Percentiles rank a stretch among this genome's conserved stretches.
Conservation (phyloP, 2,797 vertebrate species). For the Podarcis lilfordi region DNA sequence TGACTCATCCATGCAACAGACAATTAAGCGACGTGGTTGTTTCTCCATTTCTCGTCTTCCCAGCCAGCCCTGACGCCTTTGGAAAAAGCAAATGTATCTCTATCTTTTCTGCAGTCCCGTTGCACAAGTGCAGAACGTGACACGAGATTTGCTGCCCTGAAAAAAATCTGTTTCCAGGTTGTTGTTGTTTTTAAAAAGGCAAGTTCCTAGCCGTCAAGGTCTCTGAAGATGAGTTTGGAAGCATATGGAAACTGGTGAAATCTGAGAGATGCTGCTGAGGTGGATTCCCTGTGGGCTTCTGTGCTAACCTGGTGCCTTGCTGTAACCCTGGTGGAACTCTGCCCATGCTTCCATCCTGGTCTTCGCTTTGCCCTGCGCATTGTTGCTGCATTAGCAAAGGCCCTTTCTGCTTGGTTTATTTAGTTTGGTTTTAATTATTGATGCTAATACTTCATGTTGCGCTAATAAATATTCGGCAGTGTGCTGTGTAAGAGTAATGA, state of each 20-base stretch:
- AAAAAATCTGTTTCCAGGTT: not conserved
- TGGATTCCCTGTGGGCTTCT: not conserved
- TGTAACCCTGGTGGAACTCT: not conserved
- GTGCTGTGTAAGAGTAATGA: slow-evolving; percentile 73
- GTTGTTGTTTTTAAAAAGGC: not conserved
- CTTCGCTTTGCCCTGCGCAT: slow-evolving; percentile 10
- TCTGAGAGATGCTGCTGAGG: not conserved
- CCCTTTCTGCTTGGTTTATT: slow-evolving; percentile 38
- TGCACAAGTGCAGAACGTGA: not conserved
- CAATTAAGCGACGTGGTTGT: not conserved
- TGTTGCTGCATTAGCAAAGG: slow-evolving; percentile 56
- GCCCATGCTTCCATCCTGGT: not conserved
- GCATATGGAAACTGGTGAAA: not conserved
- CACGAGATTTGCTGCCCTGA: not conserved
- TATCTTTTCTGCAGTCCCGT: not conserved
- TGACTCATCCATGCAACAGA: slow-evolving; percentile 8
- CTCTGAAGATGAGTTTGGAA: not conserved
- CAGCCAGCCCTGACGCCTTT: not conserved
- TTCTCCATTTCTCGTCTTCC: not conserved
- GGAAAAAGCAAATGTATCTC: not conserved
- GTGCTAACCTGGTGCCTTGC: not conserved
- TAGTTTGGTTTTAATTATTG: slow-evolving; percentile 70
- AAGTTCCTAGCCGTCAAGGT: not conserved
- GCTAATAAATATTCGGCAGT: slow-evolving; percentile 56
- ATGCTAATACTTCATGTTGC: slow-evolving; percentile 67